Conservation (phyloP, 2,888 invertebrate genomes). For the Kuschelorhynchus macadamiae region DNA sequence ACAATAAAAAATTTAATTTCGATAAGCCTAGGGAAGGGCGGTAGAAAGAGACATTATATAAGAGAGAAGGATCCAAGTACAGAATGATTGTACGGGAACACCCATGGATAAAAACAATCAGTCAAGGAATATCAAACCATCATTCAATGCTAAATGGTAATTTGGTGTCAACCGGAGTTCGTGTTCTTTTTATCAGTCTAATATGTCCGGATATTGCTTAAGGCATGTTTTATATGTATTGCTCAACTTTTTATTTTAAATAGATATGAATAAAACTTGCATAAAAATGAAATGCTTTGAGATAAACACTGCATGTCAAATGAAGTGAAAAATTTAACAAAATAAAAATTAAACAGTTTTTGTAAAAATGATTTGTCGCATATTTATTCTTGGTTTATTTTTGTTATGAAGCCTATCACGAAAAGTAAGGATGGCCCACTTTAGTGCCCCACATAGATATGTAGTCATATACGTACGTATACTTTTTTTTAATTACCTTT, state of each 20-base stretch:
- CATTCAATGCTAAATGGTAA: constrained; percentile 56
- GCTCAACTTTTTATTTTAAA: constrained; percentile 1
- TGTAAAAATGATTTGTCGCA: too few relatives aligned
- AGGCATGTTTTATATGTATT: constrained; percentile 20
- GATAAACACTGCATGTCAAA: too few relatives aligned
- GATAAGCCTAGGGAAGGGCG: constrained; percentile 40
- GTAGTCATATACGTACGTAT: too few relatives aligned
- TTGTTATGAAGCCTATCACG: too few relatives aligned
- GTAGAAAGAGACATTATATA: constrained; percentile 2
- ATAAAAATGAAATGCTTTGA: too few relatives aligned
- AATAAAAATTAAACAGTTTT: too few relatives aligned
- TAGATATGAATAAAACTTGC: too few relatives aligned
- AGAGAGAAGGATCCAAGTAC: not conserved
- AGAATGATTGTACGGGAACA: constrained; percentile 38
- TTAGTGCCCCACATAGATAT: too few relatives aligned
- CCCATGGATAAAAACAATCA: constrained; percentile 54
- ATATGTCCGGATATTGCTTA: constrained; percentile 25
- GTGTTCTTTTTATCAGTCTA: constrained; percentile 43
- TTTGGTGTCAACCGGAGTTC: constrained; percentile 49
- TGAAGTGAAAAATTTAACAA: too few relatives aligned
- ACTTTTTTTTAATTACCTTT: too few relatives aligned
- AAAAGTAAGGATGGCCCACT: too few relatives aligned
- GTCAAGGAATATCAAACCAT: constrained; percentile 57
- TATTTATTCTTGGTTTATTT: too few relatives aligned
- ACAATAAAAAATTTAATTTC: constrained; percentile 43